Evolutionary conservation across 2,113 vertebrate genomes (phyloP).

Genomic region (Eubucco bourcierii): DNA sequence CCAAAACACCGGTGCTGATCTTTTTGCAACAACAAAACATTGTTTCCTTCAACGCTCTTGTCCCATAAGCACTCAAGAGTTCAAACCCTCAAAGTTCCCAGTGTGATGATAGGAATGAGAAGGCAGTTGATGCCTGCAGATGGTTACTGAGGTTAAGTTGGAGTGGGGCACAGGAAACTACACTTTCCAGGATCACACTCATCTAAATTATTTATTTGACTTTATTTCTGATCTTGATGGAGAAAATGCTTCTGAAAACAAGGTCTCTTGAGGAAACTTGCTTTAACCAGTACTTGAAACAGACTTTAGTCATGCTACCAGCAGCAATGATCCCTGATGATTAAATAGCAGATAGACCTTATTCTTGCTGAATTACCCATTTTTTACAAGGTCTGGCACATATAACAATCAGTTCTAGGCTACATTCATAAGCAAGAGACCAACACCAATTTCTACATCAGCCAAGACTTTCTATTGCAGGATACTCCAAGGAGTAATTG

Average conservation of each 20-base stretch:
- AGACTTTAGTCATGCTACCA: neutral
- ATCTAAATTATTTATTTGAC: neutral
- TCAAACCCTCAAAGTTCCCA: neutral
- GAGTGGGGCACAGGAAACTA: neutral
- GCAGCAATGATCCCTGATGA: neutral
- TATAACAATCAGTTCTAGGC: neutral
- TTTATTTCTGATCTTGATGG: neutral
- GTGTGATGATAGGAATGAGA: neutral
- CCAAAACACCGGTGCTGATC: accelerated
- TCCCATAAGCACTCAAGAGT: neutral
- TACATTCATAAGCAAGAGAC: neutral
- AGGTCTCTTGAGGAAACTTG: neutral
- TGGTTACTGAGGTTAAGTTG: neutral
- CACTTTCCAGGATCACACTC: neutral
- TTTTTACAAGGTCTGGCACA: neutral
- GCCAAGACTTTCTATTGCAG: neutral
- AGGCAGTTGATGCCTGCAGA: neutral
- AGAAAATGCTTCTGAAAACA: constrained; percentile 14
- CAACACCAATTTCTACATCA: neutral
- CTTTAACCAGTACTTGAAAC: neutral
- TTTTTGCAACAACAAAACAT: neutral
- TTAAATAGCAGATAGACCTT: neutral
- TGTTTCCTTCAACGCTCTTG: neutral
- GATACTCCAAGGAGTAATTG: neutral
- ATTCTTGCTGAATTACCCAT: constrained; percentile 4